A percentile compares a stretch with the other conserved stretches of the same genome.
phyloP scores from a whole-genome alignment of 2,888 invertebrate genomes.

The Ectemnius lituratus region DNA sequence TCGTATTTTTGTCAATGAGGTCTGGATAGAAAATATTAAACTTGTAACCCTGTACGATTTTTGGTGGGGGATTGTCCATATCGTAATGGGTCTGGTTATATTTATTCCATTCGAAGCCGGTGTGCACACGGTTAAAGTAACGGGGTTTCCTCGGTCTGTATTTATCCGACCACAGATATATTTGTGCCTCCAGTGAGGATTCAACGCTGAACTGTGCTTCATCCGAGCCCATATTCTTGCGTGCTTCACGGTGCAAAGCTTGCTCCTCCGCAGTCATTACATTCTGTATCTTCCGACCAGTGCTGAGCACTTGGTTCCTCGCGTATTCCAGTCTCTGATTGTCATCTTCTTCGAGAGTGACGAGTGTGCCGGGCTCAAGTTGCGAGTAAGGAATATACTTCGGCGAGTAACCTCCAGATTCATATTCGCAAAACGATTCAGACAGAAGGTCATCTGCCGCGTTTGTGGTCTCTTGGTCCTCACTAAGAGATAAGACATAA shows the following conservation, averaged over 20 bases:
- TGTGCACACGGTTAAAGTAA: conserved; percentile 97
- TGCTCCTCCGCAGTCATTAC: conserved; percentile 80
- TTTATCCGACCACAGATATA: conserved; percentile 98
- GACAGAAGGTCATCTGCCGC: conserved; percentile 79
- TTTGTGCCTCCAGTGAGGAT: conserved; percentile 90
- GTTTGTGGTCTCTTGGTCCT: conserved; percentile 65
- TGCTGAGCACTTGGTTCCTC: conserved; percentile 83
- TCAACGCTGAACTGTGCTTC: conserved; percentile 96
- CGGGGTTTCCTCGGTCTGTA: conserved; percentile 98
- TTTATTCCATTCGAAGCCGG: conserved; percentile 99
- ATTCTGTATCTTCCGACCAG: conserved; percentile 81
- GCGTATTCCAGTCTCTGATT: conserved; percentile 86
- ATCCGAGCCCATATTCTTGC: conserved; percentile 90
- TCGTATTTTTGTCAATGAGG: conserved; percentile 93
- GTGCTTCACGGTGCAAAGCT: conserved; percentile 88
- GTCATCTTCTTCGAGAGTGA: conserved; percentile 89
- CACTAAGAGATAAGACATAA: conserved; percentile 56
- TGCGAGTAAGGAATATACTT: conserved; percentile 82
- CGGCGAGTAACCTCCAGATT: conserved; percentile 92
- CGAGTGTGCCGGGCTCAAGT: conserved; percentile 87
- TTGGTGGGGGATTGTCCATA: conserved; percentile 99
- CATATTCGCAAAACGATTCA: conserved; percentile 85
- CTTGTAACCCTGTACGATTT: conserved; percentile 99
- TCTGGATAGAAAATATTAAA: conserved; percentile 99
- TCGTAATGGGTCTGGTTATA: conserved; percentile 99